Conservation (phyloP, 2,888 invertebrate genomes). For the Drosophila buzzatii region DNA sequence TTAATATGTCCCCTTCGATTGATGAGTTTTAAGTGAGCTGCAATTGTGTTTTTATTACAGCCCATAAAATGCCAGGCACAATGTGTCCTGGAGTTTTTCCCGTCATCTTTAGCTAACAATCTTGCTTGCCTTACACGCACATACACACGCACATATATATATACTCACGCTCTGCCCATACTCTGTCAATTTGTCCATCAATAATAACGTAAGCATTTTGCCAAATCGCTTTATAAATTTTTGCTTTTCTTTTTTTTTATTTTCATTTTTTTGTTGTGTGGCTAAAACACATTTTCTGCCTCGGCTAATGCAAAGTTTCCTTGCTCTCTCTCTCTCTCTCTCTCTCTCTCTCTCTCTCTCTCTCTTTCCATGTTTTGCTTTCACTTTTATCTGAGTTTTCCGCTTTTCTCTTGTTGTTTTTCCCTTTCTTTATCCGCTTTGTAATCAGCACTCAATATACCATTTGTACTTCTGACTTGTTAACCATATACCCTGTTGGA, state of each 20-base stretch:
- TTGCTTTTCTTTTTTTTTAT: constrained; percentile 6
- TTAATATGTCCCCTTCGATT: constrained; percentile 64
- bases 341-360: neutral
- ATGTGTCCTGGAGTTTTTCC: constrained; percentile 49
- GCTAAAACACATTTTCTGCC: constrained; percentile 42
- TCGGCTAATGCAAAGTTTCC: constrained; percentile 17
- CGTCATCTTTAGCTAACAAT: constrained; percentile 37
- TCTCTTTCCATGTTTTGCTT: constrained; percentile 5
- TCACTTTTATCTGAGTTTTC: constrained; percentile 20
- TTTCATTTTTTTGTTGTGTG: constrained; percentile 9
- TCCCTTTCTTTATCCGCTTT: constrained; percentile 23
- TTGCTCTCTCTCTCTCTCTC: neutral
- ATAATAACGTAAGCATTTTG: constrained; percentile 74
- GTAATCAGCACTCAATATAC: constrained; percentile 29
- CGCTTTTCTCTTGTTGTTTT: constrained; percentile 11
- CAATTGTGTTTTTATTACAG: constrained; percentile 72
- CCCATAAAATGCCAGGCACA: constrained; percentile 44
- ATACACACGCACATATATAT: too few species aligned
- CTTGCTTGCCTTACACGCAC: constrained; percentile 1
- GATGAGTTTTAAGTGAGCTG: constrained; percentile 64
- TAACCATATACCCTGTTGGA: neutral
- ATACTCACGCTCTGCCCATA: neutral
- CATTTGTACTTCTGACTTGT: constrained; percentile 9
- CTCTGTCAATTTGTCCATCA: constrained; percentile 47
- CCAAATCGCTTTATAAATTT: constrained; percentile 70